phyloP scores from a whole-genome alignment of 1,140 invertebrate species.

The Littorina saxatilis region DNA sequence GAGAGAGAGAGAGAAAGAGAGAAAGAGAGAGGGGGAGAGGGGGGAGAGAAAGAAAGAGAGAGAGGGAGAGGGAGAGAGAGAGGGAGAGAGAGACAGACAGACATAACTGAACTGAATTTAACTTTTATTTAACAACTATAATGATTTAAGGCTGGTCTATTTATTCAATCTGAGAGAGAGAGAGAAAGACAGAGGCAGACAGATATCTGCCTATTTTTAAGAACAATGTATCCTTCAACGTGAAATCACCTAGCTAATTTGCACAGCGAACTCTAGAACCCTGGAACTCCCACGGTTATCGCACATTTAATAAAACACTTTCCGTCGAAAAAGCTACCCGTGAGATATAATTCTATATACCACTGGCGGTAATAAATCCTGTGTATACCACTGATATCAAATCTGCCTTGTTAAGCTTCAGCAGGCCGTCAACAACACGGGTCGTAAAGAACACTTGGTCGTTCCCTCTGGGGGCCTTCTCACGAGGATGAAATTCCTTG shows the following conservation, averaged over 20 bases:
- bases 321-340: too few relatives aligned
- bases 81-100: background rate
- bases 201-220: background rate
- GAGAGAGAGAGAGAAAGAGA: background rate
- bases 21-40: background rate
- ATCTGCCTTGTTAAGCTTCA: slow-evolving; percentile 9
- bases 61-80: background rate
- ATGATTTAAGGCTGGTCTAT: too few relatives aligned
- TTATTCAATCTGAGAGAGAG: background rate
- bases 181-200: background rate
- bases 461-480: background rate
- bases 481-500: slow-evolving; percentile 24
- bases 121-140: too few relatives aligned
- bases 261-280: too few relatives aligned
- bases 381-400: too few relatives aligned
- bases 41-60: background rate
- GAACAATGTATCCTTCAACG: background rate
- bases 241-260: too few relatives aligned
- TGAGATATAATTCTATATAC: too few relatives aligned
- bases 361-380: too few relatives aligned
- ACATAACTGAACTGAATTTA: background rate
- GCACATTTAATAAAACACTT: too few relatives aligned
- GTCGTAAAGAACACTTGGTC: slow-evolving; percentile 10
- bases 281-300: too few relatives aligned
- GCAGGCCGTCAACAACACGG: background rate